Evolutionary conservation across 2,113 vertebrate species (phyloP).

Genomic region (Alouatta palliata): DNA sequence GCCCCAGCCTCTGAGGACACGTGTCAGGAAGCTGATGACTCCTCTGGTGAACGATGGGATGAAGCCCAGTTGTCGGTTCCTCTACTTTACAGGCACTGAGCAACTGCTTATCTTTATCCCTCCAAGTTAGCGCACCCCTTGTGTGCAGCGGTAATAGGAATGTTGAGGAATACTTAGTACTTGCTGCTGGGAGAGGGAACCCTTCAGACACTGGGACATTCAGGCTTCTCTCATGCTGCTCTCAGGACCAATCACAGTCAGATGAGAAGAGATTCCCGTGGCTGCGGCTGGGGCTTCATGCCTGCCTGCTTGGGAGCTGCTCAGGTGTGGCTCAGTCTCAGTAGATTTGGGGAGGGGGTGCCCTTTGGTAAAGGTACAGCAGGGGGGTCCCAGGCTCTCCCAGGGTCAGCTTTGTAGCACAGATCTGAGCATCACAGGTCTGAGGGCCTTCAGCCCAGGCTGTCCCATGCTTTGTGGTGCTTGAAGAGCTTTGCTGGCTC

Average conservation of each 20-base stretch:
- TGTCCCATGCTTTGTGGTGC: accelerated
- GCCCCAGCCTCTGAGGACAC: too few species aligned
- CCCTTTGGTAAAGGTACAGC: not conserved
- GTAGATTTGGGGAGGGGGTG: not conserved
- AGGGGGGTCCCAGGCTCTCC: not conserved
- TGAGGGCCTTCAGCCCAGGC: not conserved
- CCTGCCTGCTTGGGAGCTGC: not conserved
- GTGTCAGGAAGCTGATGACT: too few species aligned
- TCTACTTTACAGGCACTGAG: too few species aligned
- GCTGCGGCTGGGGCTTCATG: too few species aligned
- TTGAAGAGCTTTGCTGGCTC: not conserved
- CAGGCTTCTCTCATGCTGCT: not conserved
- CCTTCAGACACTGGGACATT: not conserved
- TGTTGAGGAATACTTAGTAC: not conserved
- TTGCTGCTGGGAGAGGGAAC: not conserved
- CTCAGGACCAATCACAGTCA: not conserved
- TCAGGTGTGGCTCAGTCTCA: accelerated
- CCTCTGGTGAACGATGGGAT: too few species aligned
- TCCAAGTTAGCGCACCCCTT: too few species aligned
- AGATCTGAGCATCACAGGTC: not conserved
- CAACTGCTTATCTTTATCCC: too few species aligned
- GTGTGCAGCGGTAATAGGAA: too few species aligned
- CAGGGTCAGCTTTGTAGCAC: not conserved
- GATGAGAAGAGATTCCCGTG: not conserved
- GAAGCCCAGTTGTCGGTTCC: too few species aligned